A percentile compares a stretch with the other conserved stretches of the same genome.
phyloP scores from a whole-genome alignment of 2,888 invertebrate species.

The Plebejus argus region DNA sequence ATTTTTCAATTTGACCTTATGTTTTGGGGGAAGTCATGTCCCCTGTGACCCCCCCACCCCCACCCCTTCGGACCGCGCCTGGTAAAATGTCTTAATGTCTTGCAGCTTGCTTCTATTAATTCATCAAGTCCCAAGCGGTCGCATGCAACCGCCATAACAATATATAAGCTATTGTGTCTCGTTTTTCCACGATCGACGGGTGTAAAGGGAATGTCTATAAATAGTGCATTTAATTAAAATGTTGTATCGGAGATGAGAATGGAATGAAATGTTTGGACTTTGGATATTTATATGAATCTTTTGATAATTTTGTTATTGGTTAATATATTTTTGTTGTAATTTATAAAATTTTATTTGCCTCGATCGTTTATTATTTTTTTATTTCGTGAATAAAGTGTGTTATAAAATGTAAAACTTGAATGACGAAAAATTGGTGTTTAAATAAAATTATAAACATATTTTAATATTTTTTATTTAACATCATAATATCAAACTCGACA shows the following conservation, averaged over 20 bases:
- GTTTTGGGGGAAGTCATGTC: no score
- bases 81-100: neutral
- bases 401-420: neutral
- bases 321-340: neutral
- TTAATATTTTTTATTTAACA: conserved; percentile 44
- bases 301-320: neutral
- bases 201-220: neutral
- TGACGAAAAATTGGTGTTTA: neutral
- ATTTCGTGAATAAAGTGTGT: neutral
- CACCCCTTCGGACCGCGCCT: no score
- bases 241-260: neutral
- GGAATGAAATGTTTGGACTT: neutral
- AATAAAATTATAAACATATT: conserved; percentile 1
- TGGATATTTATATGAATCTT: neutral
- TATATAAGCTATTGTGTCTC: no score
- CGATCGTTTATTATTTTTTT: neutral
- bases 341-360: neutral
- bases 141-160: no score
- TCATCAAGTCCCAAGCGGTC: no score
- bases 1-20: no score
- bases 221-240: neutral
- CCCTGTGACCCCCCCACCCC: no score
- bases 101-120: neutral
- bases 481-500: conserved; percentile 47
- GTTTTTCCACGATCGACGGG: no score